Evolutionary conservation across 92 coral and sea anemone genomes (phyloP).

Genomic region (Chrysogorgia sp.): DNA sequence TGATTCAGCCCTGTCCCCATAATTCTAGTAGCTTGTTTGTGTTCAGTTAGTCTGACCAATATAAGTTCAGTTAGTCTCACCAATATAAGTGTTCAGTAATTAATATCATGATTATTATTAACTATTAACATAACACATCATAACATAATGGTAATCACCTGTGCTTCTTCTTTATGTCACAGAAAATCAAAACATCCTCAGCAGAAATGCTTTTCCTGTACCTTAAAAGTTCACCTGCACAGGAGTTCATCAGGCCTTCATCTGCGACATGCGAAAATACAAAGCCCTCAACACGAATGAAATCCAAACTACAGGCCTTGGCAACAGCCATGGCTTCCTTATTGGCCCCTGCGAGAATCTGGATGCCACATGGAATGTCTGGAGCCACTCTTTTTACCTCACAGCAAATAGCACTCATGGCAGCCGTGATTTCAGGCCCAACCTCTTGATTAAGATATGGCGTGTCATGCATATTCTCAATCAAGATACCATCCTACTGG

Average conservation of each 20-base stretch:
- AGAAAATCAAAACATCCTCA: conserved; percentile 82
- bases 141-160: too few species aligned
- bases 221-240: conserved; percentile 95
- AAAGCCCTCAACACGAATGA: conserved; percentile 93
- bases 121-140: too few species aligned
- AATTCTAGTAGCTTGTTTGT: too few species aligned
- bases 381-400: conserved; percentile 71
- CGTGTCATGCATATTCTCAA: conserved; percentile 96
- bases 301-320: conserved; percentile 84
- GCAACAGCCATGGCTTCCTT: conserved; percentile 93
- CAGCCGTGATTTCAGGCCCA: conserved; percentile 95
- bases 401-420: conserved; percentile 89
- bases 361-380: conserved; percentile 82
- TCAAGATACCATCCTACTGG: conserved; percentile 88
- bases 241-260: conserved; percentile 94
- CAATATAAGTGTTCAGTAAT: too few species aligned
- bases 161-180: conserved; percentile 98
- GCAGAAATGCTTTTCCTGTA: conserved; percentile 87
- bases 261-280: conserved; percentile 95
- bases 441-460: conserved; percentile 93
- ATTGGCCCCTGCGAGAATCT: conserved; percentile 83
- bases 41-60: too few species aligned
- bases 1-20: too few species aligned
- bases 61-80: too few species aligned
- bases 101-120: too few species aligned